phyloP scores from a whole-genome alignment of 2,888 invertebrate genomes.

The Archips xylosteana region DNA sequence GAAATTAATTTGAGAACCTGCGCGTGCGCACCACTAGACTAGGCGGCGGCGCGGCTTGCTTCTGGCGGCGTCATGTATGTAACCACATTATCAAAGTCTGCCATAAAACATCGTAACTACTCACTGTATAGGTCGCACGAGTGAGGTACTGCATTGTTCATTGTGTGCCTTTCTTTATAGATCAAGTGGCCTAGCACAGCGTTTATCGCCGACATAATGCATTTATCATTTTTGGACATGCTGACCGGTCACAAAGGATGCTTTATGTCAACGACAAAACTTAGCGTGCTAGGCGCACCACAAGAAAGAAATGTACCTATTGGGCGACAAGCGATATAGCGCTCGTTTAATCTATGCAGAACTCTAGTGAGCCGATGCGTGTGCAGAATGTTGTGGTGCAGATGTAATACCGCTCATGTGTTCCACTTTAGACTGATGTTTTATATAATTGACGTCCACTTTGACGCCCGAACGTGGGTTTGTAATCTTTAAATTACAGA shows the following conservation, averaged over 20 bases:
- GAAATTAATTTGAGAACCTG: slow-evolving; percentile 59
- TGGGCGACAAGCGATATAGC: background rate
- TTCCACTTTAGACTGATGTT: slow-evolving; percentile 41
- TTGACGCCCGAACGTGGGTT: slow-evolving; percentile 48
- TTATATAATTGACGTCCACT: slow-evolving; percentile 48
- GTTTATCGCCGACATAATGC: too few relatives aligned
- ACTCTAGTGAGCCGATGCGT: background rate
- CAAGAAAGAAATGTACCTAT: background rate
- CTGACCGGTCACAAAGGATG: too few relatives aligned
- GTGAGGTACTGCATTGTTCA: too few relatives aligned
- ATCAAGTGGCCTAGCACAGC: too few relatives aligned
- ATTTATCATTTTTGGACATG: too few relatives aligned
- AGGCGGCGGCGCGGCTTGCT: slow-evolving; percentile 17
- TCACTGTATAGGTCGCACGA: background rate
- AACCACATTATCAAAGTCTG: background rate
- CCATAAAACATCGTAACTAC: background rate
- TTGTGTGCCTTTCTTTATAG: too few relatives aligned
- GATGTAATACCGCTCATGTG: slow-evolving; percentile 21
- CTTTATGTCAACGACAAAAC: too few relatives aligned
- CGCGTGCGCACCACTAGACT: slow-evolving; percentile 45
- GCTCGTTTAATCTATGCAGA: background rate
- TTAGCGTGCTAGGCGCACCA: too few relatives aligned
- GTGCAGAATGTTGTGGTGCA: slow-evolving; percentile 11
- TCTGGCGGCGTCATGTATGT: slow-evolving; percentile 15
- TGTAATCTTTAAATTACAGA: slow-evolving; percentile 51